Evolutionary conservation across 2,797 vertebrate genomes (phyloP).

Genomic region (Hipposideros larvatus): DNA sequence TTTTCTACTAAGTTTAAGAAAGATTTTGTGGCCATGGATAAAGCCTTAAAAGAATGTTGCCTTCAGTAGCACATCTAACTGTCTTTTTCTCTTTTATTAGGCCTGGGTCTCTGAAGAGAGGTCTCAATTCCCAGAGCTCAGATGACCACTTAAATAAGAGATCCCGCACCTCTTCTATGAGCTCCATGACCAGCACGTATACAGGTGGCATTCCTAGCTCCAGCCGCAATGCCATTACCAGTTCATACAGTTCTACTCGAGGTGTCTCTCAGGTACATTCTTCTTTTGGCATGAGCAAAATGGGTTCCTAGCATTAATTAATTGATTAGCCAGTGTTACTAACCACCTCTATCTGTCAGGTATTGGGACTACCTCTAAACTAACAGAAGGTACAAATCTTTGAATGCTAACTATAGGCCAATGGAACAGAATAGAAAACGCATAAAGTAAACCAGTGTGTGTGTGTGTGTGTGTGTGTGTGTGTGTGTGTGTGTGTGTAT

Average conservation of each 20-base stretch:
- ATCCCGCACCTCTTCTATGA: constrained; percentile 95
- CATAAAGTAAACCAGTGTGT: neutral
- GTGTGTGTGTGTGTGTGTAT: neutral
- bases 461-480: neutral
- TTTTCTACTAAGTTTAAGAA: neutral
- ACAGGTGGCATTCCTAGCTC: constrained; percentile 90
- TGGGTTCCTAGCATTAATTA: neutral
- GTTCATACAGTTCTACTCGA: constrained; percentile 96
- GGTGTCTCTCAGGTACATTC: constrained; percentile 91
- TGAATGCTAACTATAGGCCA: neutral
- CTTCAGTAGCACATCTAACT: neutral
- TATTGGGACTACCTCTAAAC: neutral
- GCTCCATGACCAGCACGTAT: constrained; percentile 89
- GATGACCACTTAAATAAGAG: constrained; percentile 94
- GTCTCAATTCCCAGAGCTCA: constrained; percentile 85
- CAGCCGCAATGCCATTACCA: constrained; percentile 94
- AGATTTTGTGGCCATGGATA: neutral
- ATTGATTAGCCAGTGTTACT: neutral
- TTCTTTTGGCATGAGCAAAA: neutral
- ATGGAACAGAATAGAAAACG: neutral
- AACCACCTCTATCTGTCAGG: neutral
- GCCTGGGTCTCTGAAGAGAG: constrained; percentile 94
- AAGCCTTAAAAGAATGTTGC: neutral
- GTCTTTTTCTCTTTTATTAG: constrained; percentile 82
- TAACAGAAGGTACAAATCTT: neutral